Evolutionary conservation across 1,140 invertebrate species (phyloP), one percentile per base, ranked within the genome.

Genomic region (Helicoverpa armigera): DNA sequence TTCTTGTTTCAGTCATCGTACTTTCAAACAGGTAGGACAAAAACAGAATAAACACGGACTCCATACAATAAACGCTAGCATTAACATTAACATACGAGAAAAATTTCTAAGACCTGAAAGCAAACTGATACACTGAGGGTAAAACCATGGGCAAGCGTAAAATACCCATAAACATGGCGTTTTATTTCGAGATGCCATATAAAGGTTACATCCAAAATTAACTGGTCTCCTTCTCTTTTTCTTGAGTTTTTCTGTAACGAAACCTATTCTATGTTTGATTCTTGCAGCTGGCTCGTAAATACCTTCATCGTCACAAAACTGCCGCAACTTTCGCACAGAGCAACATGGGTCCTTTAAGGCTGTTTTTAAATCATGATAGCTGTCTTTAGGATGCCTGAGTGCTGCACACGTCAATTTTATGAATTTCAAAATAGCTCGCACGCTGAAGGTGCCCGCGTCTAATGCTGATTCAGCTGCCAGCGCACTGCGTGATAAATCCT

Each of bases 21-120:
- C 35, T 9, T 43, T 43, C 9, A 43, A 9, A 9, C 5, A 43
- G 5, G 9, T 7, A 43, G 35, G 9, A 63, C 29, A 70, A 29
- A 77, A 51, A 43, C 18, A 67, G 12, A 77, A 1, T 43, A 81
- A 53, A 72, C 73, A 81, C 14, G 80, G 80, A 72, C 65, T 70
- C 80, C 80, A 81, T 43, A 77, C 50, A 58, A 60, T 29, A 0
- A 76, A 10, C 10, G 80, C 74, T 18, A 63, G 23, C 23, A 77
- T 9, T 48, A 77, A 81, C 18, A 81, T 50, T 11, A 77, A 2
- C 2, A 72, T 3, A 9, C 72, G 43, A 10, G 13, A 63, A 13
- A 81, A 61, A 18, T 72, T 67, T 72, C 13, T 53, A 18, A 50
- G 31, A 53, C 3, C 2, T 16, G 0, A 43, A 48, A 65, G 35